phyloP scores from a whole-genome alignment of 2,888 invertebrate genomes.

The Lepas anatifera region DNA sequence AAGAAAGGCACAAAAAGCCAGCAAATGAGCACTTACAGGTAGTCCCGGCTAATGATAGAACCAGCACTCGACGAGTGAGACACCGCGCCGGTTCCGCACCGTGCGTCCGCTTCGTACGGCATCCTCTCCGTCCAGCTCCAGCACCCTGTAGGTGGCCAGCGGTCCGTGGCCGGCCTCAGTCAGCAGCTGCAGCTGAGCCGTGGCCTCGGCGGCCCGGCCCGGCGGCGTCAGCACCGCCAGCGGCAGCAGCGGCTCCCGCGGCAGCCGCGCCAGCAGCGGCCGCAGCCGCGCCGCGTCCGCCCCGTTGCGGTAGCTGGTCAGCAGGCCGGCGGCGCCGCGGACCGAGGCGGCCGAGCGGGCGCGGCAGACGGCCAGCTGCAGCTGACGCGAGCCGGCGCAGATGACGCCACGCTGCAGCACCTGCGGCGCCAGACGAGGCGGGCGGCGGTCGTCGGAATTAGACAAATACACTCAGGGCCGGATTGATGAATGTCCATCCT shows the following conservation, averaged over 20 bases:
- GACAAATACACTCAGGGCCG: neutral
- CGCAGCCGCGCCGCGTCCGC: slow-evolving; percentile 35
- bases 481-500: too few relatives aligned
- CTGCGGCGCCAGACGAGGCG: neutral
- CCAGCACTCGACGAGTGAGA: too few relatives aligned
- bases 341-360: slow-evolving; percentile 30
- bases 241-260: slow-evolving; percentile 32
- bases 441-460: too few relatives aligned
- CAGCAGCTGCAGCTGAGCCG: neutral
- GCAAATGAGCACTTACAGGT: too few relatives aligned
- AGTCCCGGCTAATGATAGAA: too few relatives aligned
- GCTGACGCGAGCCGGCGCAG: neutral
- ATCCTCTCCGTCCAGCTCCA: neutral
- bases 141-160: neutral
- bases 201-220: neutral
- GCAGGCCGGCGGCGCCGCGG: slow-evolving; percentile 32
- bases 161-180: neutral
- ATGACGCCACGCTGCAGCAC: neutral
- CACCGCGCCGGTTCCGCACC: neutral
- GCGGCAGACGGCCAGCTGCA: neutral
- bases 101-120: neutral
- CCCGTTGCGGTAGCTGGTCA: slow-evolving; percentile 28
- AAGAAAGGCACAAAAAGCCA: too few relatives aligned
- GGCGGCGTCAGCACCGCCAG: neutral
- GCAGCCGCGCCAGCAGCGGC: slow-evolving; percentile 30